Evolutionary conservation across 2,113 vertebrate genomes (phyloP).

Genomic region (Enhydra lutris): DNA sequence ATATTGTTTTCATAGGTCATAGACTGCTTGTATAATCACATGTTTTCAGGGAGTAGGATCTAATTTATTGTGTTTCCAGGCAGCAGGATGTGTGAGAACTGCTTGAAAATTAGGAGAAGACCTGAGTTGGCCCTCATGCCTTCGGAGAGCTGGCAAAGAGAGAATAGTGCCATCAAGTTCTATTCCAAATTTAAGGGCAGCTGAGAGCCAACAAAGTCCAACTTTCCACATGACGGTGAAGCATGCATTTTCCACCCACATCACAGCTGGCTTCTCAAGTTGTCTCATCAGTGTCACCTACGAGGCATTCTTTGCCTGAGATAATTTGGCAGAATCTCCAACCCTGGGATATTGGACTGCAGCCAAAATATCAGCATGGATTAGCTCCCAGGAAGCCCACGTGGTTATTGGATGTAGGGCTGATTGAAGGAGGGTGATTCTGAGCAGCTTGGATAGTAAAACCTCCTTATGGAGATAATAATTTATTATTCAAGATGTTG

Average conservation of each 20-base stretch:
- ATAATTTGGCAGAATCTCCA: constrained; percentile 61
- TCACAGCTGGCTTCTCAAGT: constrained; percentile 44
- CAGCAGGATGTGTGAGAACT: not conserved
- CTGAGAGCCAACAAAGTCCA: not conserved
- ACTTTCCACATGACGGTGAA: not conserved
- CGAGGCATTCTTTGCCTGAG: constrained; percentile 34
- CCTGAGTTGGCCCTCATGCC: not conserved
- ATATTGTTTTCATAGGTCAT: not conserved
- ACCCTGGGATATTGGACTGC: not conserved
- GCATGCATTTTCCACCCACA: constrained; percentile 29
- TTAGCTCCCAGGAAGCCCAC: not conserved
- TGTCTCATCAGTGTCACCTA: constrained; percentile 52
- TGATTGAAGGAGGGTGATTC: constrained; percentile 30
- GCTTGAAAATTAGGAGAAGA: not conserved
- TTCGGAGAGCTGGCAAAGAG: constrained; percentile 11
- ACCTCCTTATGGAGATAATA: not conserved
- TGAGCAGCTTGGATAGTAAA: constrained; percentile 25
- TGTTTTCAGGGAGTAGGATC: not conserved
- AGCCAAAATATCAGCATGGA: constrained; percentile 24
- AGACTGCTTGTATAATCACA: not conserved
- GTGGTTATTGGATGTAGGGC: not conserved
- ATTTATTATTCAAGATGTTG: constrained; percentile 22
- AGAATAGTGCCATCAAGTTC: not conserved
- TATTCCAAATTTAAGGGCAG: not conserved
- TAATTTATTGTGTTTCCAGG: constrained; percentile 21